Evolutionary conservation across 2,113 vertebrate genomes (phyloP), one percentile per base, ranked within the genome.

Genomic region (Hassar affinis): DNA sequence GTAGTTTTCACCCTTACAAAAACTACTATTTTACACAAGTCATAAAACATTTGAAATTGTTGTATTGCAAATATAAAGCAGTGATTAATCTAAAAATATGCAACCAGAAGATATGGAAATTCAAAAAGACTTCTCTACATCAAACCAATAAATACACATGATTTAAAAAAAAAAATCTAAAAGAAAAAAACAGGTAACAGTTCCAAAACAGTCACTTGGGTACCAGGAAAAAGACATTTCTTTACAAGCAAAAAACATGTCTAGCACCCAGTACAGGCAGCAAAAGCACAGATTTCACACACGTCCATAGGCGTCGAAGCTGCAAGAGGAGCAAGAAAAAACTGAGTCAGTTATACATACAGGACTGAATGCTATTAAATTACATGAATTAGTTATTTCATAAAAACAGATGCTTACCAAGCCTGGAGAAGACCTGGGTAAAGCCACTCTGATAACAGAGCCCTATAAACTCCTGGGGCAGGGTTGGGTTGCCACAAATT

Each of bases 201-300:
- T 81, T 90, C 85, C 62, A 52, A 59, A 79, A 88, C 56, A 86
- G 79, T 78, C 27, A 52, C 80, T n/a, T n/a, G n/a, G n/a, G n/a
- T n/a, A 22, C 49, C 22, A 42, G 64, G 4, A 80, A 68, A 66
- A 22, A 54, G 11, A 64, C 72, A 76, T 54, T 54, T 17, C 49
- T 20, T 77, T 7, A 15, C 22, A 38, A 10, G 10, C 22, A 54
- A 10, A 35, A 52, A 18, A 18, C 30, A 69, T 1, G 20, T 82
- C 92, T 89, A 95, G 91, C 96, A 97, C 27, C 96, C 96, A 0
- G 95, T 91, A 86, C 96, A 97, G 88, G 96, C 96, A 0, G 95
- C 93, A 0, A 92, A 96, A 11, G 95, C 94, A 52, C 96, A 97
- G 87, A 96, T 94, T 88, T 97, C 95, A 82, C 96, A 97, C 0